A percentile compares a stretch with the other conserved stretches of the same genome.
These are phyloP conservation scores for Hylaea fasciaria DNA, from an alignment of 2,888 invertebrate species.

Conservation along the genomic window DNA sequence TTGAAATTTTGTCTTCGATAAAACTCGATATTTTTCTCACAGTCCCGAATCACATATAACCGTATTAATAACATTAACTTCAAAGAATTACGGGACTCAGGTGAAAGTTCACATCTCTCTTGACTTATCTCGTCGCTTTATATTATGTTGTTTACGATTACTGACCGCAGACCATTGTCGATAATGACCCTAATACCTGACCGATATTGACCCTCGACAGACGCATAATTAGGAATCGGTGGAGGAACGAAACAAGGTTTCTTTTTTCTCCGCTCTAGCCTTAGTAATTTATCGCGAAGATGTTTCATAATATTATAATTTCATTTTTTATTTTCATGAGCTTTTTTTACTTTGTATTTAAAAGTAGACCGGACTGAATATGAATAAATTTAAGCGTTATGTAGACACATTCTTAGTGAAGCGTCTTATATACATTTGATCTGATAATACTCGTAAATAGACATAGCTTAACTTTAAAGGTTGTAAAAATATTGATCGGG, in stretches of 20 bases:
- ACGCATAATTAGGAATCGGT: conserved; percentile 50
- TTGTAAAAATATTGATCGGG: conserved; percentile 8
- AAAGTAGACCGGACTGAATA: no score
- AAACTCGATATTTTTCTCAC: conserved; percentile 28
- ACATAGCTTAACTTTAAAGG: neutral
- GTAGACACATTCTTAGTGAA: no score
- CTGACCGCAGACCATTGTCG: conserved; percentile 51
- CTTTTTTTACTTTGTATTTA: no score
- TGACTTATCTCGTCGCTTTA: conserved; percentile 40
- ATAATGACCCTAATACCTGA: conserved; percentile 62
- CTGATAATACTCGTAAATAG: no score
- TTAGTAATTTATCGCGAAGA: no score
- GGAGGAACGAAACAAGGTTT: neutral
- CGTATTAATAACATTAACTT: conserved; percentile 44
- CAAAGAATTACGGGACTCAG: conserved; percentile 47
- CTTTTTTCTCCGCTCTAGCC: no score
- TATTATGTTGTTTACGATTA: conserved; percentile 57
- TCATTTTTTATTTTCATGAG: no score
- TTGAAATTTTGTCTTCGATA: no score
- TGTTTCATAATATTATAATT: no score
- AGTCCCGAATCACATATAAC: conserved; percentile 42
- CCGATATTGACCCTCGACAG: conserved; percentile 58
- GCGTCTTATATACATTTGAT: no score
- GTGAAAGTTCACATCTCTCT: conserved; percentile 59
- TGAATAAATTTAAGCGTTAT: no score